A percentile compares a stretch with the other conserved stretches of the same genome.
Conservation (phyloP, 2,113 vertebrate species). For the Geothlypis trichas region DNA sequence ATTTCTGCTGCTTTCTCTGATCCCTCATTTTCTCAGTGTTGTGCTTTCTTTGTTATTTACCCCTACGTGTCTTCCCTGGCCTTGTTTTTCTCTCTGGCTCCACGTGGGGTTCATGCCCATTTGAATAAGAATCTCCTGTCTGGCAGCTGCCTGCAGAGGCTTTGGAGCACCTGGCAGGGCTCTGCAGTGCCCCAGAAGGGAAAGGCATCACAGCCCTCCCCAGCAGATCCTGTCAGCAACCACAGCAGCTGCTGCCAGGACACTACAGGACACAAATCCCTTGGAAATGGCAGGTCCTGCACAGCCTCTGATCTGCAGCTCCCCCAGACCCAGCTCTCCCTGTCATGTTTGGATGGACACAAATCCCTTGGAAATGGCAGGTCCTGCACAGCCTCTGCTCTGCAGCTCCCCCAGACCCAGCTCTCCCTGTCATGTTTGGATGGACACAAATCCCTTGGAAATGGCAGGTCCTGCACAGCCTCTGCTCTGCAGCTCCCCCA, state of each 20-base stretch:
- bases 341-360: neutral
- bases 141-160: conserved; percentile 14
- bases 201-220: neutral
- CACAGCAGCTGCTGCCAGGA: conserved; percentile 4
- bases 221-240: neutral
- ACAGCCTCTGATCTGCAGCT: neutral
- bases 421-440: neutral
- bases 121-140: neutral
- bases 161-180: neutral
- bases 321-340: neutral
- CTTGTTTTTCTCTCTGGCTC: neutral
- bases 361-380: neutral
- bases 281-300: neutral
- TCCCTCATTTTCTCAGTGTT: neutral
- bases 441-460: neutral
- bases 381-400: neutral
- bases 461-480: neutral
- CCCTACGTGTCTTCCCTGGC: neutral
- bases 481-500: neutral
- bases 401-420: neutral
- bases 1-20: neutral
- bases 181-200: neutral
- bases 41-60: conserved; percentile 20
- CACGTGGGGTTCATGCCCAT: neutral
- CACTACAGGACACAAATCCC: neutral